A percentile compares a stretch with the other conserved stretches of the same genome.
These are phyloP conservation scores for Oligia fasciuncula DNA, from an alignment of 2,888 invertebrate species.

Conservation along the genomic window DNA sequence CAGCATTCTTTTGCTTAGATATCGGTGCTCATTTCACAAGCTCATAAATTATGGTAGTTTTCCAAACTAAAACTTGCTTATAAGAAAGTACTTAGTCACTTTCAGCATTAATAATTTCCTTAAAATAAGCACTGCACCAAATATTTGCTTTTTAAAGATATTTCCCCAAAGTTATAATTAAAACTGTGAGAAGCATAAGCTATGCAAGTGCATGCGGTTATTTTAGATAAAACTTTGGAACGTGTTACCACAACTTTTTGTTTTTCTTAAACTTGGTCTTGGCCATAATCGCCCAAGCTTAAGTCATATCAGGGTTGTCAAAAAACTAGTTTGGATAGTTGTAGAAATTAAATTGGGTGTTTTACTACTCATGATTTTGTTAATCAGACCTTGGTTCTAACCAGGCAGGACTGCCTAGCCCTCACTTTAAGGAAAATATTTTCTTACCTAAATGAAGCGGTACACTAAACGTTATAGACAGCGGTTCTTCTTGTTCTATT, in stretches of 20 bases:
- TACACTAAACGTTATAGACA: neutral
- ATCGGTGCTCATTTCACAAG: neutral
- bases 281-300: constrained; percentile 55
- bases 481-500: neutral
- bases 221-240: constrained; percentile 56
- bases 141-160: constrained; percentile 10
- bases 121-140: neutral
- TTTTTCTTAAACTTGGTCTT: constrained; percentile 53
- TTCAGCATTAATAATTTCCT: neutral
- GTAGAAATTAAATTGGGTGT: neutral
- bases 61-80: neutral
- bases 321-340: neutral
- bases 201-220: constrained; percentile 55
- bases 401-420: neutral
- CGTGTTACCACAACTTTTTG: constrained; percentile 51
- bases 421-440: neutral
- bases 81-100: too few relatives aligned
- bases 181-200: constrained; percentile 20
- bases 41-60: neutral
- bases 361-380: constrained; percentile 1
- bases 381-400: neutral
- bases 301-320: constrained; percentile 50
- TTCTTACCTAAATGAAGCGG: neutral
- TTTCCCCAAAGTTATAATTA: constrained; percentile 50
- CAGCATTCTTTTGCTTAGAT: neutral